Evolutionary conservation across 2,888 invertebrate genomes (phyloP).

Genomic region (Celastrina argiolus): DNA sequence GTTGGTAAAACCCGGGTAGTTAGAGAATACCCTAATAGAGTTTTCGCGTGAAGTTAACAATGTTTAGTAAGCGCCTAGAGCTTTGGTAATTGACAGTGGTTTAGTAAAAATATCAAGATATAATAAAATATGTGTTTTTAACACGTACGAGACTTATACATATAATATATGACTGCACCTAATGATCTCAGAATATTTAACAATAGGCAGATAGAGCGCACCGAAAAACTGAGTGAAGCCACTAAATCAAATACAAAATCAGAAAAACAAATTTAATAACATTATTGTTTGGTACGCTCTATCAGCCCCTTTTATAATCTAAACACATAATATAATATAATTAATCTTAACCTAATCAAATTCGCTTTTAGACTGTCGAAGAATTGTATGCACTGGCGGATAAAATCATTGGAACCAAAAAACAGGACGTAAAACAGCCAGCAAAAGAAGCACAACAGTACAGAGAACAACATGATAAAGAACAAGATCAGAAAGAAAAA

Average conservation of each 20-base stretch:
- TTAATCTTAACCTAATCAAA: no score
- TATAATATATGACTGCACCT: no score
- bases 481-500: not conserved
- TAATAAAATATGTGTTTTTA: not conserved
- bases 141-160: no score
- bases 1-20: not conserved
- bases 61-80: not conserved
- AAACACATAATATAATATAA: no score
- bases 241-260: no score
- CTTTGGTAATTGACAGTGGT: not conserved
- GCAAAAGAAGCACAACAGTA: not conserved
- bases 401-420: constrained; percentile 79
- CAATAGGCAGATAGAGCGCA: no score
- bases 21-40: not conserved
- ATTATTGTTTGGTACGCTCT: no score
- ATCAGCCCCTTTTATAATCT: no score
- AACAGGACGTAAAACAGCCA: constrained; percentile 31
- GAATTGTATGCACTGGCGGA: constrained; percentile 82
- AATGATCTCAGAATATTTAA: no score
- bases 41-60: constrained; percentile 7
- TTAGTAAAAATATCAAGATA: not conserved
- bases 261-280: no score
- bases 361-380: constrained; percentile 80
- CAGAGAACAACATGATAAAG: not conserved
- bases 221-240: no score